phyloP scores from a whole-genome alignment of 2,113 vertebrate species.

The Epinephelus fuscoguttatus region DNA sequence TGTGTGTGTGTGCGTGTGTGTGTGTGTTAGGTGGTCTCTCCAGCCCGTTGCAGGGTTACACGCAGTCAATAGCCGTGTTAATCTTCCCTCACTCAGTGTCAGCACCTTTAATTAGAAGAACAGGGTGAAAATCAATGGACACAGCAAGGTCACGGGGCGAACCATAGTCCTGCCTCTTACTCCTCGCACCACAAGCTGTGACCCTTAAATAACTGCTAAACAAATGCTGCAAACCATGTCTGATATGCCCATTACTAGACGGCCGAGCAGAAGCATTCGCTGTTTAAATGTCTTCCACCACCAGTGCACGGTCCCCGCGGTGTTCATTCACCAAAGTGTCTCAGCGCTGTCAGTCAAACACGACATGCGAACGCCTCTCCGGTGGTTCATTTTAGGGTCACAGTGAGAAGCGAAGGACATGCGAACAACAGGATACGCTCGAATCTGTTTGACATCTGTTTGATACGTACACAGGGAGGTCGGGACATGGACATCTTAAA shows the following conservation, averaged over 20 bases:
- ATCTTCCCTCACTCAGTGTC: slow-evolving; percentile 78
- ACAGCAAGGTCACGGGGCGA: slow-evolving; percentile 69
- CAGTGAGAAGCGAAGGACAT: slow-evolving; percentile 32
- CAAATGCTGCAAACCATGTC: slow-evolving; percentile 62
- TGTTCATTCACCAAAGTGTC: slow-evolving; percentile 27
- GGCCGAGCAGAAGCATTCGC: slow-evolving; percentile 12
- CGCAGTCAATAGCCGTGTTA: slow-evolving; percentile 78
- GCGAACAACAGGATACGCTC: neutral
- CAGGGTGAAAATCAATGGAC: slow-evolving; percentile 77
- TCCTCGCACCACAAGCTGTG: slow-evolving; percentile 49
- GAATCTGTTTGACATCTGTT: slow-evolving; percentile 41
- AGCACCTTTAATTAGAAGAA: slow-evolving; percentile 82
- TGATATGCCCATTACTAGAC: slow-evolving; percentile 36
- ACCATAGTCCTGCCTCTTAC: slow-evolving; percentile 42
- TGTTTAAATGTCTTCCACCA: slow-evolving; percentile 35
- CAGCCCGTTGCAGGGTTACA: slow-evolving; percentile 40
- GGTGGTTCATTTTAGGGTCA: slow-evolving; percentile 48
- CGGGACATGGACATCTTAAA: slow-evolving; percentile 9
- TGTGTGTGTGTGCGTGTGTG: slow-evolving; percentile 2
- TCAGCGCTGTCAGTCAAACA: slow-evolving; percentile 63
- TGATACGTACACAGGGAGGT: slow-evolving; percentile 32
- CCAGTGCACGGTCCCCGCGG: slow-evolving; percentile 12
- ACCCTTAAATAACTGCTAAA: slow-evolving; percentile 70
- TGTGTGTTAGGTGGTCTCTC: slow-evolving; percentile 17
- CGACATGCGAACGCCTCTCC: slow-evolving; percentile 19